These are phyloP conservation scores for Diploptera punctata DNA, from an alignment of 2,888 invertebrate species.

Conservation along the genomic window DNA sequence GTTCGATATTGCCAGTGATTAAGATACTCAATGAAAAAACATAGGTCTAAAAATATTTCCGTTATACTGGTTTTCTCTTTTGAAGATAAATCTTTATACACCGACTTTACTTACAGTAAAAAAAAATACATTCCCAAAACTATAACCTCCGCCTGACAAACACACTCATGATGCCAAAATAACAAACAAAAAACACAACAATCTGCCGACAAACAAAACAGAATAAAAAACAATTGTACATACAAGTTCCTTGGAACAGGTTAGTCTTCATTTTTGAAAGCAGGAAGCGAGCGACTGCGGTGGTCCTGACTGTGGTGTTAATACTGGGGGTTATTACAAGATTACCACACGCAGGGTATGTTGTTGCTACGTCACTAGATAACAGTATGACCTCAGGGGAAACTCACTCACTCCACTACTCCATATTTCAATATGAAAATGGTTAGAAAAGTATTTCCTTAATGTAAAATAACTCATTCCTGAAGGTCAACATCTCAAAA, in stretches of 20 bases:
- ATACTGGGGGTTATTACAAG: background rate
- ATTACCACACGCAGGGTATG: background rate
- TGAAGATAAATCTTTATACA: background rate
- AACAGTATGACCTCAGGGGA: no score
- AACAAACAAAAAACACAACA: background rate
- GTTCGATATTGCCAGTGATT: no score
- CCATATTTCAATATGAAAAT: no score
- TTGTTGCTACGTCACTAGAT: no score
- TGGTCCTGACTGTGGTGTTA: constrained; percentile 22
- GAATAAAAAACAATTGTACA: background rate
- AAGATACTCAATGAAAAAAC: no score
- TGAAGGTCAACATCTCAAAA: no score
- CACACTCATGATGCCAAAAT: background rate
- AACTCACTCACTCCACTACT: no score
- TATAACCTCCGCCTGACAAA: background rate
- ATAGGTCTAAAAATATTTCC: background rate
- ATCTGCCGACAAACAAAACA: background rate
- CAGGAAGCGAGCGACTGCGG: constrained; percentile 21
- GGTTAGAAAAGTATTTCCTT: no score
- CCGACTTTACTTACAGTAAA: background rate
- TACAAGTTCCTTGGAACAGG: background rate
- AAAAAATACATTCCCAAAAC: background rate
- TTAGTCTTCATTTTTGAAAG: constrained; percentile 28
- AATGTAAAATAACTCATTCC: no score
- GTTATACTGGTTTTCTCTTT: background rate